Evolutionary conservation across 37 sponge, comb jelly and placozoan species (phyloP).

Genomic region (Lycopodina hypogea): DNA sequence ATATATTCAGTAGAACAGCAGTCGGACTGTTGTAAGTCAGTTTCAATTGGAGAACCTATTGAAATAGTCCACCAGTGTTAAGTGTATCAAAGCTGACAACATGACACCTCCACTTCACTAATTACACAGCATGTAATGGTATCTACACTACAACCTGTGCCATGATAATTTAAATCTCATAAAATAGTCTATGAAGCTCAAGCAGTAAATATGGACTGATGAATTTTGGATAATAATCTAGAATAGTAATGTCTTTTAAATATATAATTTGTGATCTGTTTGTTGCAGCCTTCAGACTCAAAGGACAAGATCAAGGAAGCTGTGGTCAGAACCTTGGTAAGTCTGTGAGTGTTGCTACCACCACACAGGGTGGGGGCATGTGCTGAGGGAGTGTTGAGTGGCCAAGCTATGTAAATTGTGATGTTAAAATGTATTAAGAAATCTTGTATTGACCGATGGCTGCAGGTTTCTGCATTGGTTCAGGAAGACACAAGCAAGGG

Average conservation of each 20-base stretch:
- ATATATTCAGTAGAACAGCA: background rate
- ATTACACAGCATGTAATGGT: too few species aligned
- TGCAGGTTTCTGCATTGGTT: conserved; percentile 28
- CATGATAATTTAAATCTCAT: too few species aligned
- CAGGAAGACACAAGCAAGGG: background rate
- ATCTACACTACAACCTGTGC: too few species aligned
- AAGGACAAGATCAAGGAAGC: conserved; percentile 72
- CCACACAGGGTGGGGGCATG: background rate
- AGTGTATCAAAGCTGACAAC: too few species aligned
- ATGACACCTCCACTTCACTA: too few species aligned
- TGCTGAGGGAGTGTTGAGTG: background rate
- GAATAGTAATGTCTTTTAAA: background rate
- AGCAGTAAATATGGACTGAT: too few species aligned
- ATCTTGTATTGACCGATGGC: background rate
- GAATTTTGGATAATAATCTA: too few species aligned
- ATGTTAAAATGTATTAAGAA: background rate
- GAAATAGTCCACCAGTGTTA: too few species aligned
- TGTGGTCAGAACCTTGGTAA: conserved; percentile 51
- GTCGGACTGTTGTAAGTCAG: too few species aligned
- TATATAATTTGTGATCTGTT: background rate
- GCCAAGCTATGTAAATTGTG: background rate
- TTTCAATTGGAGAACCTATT: too few species aligned
- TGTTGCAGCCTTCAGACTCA: conserved; percentile 35
- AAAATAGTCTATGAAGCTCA: too few species aligned
- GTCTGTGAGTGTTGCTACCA: too few species aligned